Base-by-base conservation (phyloP, 2,888 invertebrate species). In the Hyalella azteca region DNA sequence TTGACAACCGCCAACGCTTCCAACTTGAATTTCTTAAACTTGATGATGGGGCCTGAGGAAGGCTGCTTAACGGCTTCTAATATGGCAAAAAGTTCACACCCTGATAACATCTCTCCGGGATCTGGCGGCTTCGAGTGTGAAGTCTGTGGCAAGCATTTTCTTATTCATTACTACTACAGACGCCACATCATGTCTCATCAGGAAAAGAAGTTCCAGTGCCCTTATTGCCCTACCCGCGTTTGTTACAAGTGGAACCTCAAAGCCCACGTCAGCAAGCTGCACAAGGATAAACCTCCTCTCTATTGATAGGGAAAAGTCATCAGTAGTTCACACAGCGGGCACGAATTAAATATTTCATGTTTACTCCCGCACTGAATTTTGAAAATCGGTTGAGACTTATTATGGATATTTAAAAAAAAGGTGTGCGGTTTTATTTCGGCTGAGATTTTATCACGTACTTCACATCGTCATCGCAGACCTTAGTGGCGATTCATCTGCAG, bases 201-300 rank as follows among this genome's bases (percentile, higher is more conserved):
- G 73, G 78, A 79, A n/a, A 78, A 81, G 77, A 81, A 78, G 60
- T 81, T 81, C 75, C 77, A 81, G 49, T 83, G 83, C 29, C 83
- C 83, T 5, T 83, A 81, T 59, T 83, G 83, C 59, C 76, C 78
- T 13, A 78, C 81, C 45, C 54, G 80, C 36, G 81, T 79, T 73
- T 78, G 81, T 22, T 83, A 83, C 77, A 83, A 83, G 77, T 83
- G 83, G 83, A 83, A 83, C 50, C 78, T 83, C 50, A 83, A 83
- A 77, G 79, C 81, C 11, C 83, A 83, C 73, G 76, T 83, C 19
- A 73, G 78, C 13, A 83, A 81, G 50, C 79, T 60, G 22, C 81
- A 83, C 36, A 75, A 79, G 13, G 82, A 81, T 48, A 80, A 81
- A 39, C 79, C 78, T 40, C 75, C 45, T 39, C 36, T 66, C 13